phyloP scores from a whole-genome alignment of 2,888 invertebrate species.

The Syrphus vitripennis region DNA sequence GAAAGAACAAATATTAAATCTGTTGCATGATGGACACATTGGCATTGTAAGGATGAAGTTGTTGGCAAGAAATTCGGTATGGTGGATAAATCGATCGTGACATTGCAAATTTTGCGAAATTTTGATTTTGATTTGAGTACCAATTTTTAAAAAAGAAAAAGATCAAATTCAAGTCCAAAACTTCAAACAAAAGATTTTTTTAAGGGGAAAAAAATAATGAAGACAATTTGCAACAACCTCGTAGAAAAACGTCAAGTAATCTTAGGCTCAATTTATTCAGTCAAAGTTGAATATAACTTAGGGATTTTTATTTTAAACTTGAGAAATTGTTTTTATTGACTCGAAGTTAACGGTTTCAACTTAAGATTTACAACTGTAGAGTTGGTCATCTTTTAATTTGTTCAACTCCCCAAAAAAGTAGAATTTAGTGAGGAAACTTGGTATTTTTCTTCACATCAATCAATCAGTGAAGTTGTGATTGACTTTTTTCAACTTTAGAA shows the following conservation, averaged over 20 bases:
- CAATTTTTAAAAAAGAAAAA: background rate
- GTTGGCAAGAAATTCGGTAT: background rate
- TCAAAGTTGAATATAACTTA: too few species aligned
- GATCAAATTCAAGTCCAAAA: background rate
- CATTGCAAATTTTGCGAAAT: background rate
- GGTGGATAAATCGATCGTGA: background rate
- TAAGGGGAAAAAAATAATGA: background rate
- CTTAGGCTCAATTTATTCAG: too few species aligned
- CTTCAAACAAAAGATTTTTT: background rate
- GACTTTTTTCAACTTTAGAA: too few species aligned
- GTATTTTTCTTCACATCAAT: too few species aligned
- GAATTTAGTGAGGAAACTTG: too few species aligned
- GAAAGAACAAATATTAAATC: background rate
- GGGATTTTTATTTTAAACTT: too few species aligned
- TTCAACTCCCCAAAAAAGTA: too few species aligned
- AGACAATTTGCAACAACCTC: background rate
- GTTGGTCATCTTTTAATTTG: too few species aligned
- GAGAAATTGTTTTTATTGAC: too few species aligned
- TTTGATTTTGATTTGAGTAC: background rate
- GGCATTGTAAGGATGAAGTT: constrained; percentile 17
- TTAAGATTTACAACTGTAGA: too few species aligned
- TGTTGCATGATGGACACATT: constrained; percentile 17
- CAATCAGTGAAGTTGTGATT: too few species aligned
- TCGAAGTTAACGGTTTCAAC: too few species aligned
- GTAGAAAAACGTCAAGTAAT: background rate